phyloP scores from a whole-genome alignment of 1,140 invertebrate genomes.

The Stratiolaelaps scimitus region DNA sequence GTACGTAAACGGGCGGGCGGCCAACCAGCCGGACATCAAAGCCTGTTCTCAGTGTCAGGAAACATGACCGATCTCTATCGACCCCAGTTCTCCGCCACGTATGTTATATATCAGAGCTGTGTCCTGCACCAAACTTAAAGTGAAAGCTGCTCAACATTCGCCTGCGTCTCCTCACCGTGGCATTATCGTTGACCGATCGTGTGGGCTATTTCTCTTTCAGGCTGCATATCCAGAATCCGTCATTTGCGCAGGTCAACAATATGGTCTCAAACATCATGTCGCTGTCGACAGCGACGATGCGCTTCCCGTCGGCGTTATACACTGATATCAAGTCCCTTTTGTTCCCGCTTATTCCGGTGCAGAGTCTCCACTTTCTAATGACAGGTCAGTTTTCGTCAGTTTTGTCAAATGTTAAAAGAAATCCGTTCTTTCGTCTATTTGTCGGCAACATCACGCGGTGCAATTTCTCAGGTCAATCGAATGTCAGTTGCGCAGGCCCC shows the following conservation, averaged over 20 bases:
- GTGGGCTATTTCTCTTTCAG: slow-evolving; percentile 9
- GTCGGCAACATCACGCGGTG: not conserved
- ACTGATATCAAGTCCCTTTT: slow-evolving; percentile 93
- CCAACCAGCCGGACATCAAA: too few species aligned
- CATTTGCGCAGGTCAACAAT: slow-evolving; percentile 92
- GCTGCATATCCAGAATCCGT: slow-evolving; percentile 86
- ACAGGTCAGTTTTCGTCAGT: too few species aligned
- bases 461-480: not conserved
- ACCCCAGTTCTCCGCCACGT: too few species aligned
- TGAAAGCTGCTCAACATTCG: too few species aligned
- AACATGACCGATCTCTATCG: too few species aligned
- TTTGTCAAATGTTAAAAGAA: not conserved
- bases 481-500: too few species aligned
- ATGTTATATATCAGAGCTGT: too few species aligned
- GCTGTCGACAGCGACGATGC: slow-evolving; percentile 80
- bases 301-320: slow-evolving; percentile 97
- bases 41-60: too few species aligned
- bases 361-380: slow-evolving; percentile 93
- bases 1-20: too few species aligned
- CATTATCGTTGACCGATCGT: not conserved
- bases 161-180: not conserved
- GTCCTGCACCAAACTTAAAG: too few species aligned
- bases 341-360: slow-evolving; percentile 89
- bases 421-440: not conserved
- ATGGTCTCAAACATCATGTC: slow-evolving; percentile 98